Evolutionary conservation across 2,888 invertebrate species (phyloP), one percentile per base, ranked within the genome.

Genomic region (Mellilla xanthometata): DNA sequence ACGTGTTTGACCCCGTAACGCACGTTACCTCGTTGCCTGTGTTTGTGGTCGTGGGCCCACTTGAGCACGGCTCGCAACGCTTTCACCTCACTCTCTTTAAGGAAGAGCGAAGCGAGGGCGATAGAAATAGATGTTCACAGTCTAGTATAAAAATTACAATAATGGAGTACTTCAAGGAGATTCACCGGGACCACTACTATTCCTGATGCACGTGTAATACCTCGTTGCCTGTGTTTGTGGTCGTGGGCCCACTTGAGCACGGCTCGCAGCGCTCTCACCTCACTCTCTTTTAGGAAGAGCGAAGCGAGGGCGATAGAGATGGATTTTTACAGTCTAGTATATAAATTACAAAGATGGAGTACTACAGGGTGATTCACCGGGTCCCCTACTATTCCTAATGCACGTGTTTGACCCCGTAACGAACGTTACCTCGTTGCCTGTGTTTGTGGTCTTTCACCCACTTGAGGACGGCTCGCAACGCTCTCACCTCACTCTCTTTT

Each of bases 401-500:
- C n/a, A n/a, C n/a, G n/a, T n/a, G n/a, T n/a, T n/a, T n/a, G n/a
- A n/a, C n/a, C n/a, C n/a, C n/a, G n/a, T n/a, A n/a, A n/a, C n/a
- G n/a, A n/a, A n/a, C n/a, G n/a, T n/a, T 6, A 45, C 52, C 49
- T 24, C 36, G 47, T 45, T 95, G 91, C 15, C 28, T 30, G 36
- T 56, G 64, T 56, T 39, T 68, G 60, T 51, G 50, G 31, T 72
- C 60, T 1, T 19, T 73, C 77, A 3, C 72, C 76, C 84, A 84
- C 23, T 82, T 67, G 62, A 82, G 65, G 57, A 85, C 54, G 92
- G 93, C 63, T 93, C 95, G 56, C 55, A 99, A 90, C 2, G 98
- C 94, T 79, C 97, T 97, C 63, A 96, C 86, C 84, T 99, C 98
- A 65, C 95, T 95, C 12, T 97, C 95, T 91, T 95, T 92, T 62